These are phyloP conservation scores for Drosophila colorata DNA, from an alignment of 2,888 invertebrate genomes.

Conservation along the genomic window DNA sequence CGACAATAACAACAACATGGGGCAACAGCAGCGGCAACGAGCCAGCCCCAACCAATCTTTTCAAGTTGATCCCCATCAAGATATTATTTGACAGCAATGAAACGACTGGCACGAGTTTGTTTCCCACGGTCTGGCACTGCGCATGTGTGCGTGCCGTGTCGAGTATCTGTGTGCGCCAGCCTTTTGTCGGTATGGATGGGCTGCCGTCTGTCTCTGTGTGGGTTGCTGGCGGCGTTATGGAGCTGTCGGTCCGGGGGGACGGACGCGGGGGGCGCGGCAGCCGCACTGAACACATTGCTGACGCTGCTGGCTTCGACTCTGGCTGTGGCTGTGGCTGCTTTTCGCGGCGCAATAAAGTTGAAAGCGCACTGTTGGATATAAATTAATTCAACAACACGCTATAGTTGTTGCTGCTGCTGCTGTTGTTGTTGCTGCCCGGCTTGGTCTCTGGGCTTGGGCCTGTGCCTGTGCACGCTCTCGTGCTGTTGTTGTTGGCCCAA, in stretches of 20 bases:
- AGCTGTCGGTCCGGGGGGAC: slow-evolving; percentile 8
- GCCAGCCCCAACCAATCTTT: slow-evolving; percentile 80
- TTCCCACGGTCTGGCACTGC: slow-evolving; percentile 85
- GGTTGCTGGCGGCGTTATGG: slow-evolving; percentile 54
- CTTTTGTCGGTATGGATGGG: slow-evolving; percentile 66
- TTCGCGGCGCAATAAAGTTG: slow-evolving; percentile 82
- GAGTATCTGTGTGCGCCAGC: slow-evolving; percentile 48
- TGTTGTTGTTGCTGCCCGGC: slow-evolving; percentile 43
- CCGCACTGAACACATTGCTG: slow-evolving; percentile 34
- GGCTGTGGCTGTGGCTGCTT: slow-evolving; percentile 58
- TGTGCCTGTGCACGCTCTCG: slow-evolving; percentile 56
- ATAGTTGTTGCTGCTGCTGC: slow-evolving; percentile 61
- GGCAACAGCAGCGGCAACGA: slow-evolving; percentile 52
- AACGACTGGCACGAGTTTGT: slow-evolving; percentile 85
- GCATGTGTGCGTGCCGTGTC: slow-evolving; percentile 53
- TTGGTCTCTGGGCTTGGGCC: slow-evolving; percentile 56
- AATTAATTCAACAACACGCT: slow-evolving; percentile 85
- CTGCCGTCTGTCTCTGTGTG: slow-evolving; percentile 52
- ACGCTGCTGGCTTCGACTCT: slow-evolving; percentile 52
- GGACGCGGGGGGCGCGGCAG: slow-evolving; percentile 28
- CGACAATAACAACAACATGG: slow-evolving; percentile 21
- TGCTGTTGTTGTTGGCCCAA: slow-evolving; percentile 54
- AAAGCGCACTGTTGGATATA: slow-evolving; percentile 83
- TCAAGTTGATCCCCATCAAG: slow-evolving; percentile 84
- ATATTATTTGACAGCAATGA: slow-evolving; percentile 85